Evolutionary conservation across 2,113 vertebrate species (phyloP).

Genomic region (Pelusios castaneus): DNA sequence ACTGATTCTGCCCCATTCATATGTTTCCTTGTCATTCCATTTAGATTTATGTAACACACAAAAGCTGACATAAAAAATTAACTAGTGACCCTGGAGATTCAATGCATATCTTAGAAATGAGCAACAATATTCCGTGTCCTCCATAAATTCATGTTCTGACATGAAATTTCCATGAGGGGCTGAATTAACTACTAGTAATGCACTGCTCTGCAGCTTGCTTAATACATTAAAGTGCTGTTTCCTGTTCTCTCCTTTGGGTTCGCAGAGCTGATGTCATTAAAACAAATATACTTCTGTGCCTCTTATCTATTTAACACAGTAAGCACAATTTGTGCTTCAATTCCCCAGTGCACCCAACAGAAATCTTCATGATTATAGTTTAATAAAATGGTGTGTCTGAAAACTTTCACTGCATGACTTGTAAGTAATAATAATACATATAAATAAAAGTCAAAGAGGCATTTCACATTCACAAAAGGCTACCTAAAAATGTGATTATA

Average conservation of each 20-base stretch:
- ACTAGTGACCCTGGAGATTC: not conserved
- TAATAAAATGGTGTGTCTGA: not conserved
- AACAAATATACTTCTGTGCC: not conserved
- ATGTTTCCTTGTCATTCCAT: not conserved
- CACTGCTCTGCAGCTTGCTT: not conserved
- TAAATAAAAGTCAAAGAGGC: not conserved
- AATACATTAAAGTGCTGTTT: not conserved
- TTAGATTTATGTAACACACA: not conserved
- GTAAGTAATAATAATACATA: not conserved
- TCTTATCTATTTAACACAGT: not conserved
- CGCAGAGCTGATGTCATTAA: slow-evolving; percentile 21
- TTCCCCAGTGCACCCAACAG: not conserved
- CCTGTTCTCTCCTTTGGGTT: not conserved
- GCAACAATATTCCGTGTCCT: not conserved
- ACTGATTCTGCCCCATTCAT: not conserved
- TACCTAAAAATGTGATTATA: not conserved
- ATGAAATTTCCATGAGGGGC: slow-evolving; percentile 10
- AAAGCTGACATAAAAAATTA: slow-evolving; percentile 12
- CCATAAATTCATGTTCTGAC: not conserved
- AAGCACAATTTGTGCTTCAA: not conserved
- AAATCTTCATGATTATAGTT: not conserved
- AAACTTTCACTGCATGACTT: not conserved
- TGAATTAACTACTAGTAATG: slow-evolving; percentile 5
- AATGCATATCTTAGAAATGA: slow-evolving; percentile 3
- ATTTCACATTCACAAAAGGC: not conserved